Base-by-base conservation (phyloP, 2,113 vertebrate genomes). In the Vidua chalybeata region DNA sequence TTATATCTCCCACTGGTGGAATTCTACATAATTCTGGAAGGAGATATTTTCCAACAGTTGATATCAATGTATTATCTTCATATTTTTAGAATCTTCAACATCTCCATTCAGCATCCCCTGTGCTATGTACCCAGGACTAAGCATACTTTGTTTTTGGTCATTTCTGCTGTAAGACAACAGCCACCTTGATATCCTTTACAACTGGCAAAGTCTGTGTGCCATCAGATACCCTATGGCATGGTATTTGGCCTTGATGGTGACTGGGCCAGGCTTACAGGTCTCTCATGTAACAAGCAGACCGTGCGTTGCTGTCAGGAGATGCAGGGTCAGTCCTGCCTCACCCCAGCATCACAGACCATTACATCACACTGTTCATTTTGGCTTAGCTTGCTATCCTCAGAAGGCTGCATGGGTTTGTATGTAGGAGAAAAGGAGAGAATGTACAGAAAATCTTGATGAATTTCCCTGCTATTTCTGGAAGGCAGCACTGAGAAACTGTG, bases 391-490 rank as follows among this genome's bases (percentile, higher is more conserved):
- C 46, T 80, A 48, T 84, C 61, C 93, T 63, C 52, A 75, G 69
- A 78, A 91, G 64, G 73, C 82, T 88, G 59, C 49, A 90, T 64
- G 72, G 39, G 21, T 92, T 93, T 95, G 76, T 43, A 90, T 35
- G 41, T 93, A 84, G 88, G 82, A 87, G 74, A 87, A 93, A 89
- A 87, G 72, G 41, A 83, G 89, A 94, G 58, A 85, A 85, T 33
- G 72, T 92, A 73, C 93, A 97, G 84, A 93, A 92, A 96, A 66
- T n/a, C 63, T 77, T 94, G 96, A 94, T 1, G 31, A 97, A 91
- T 95, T 97, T 71, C 73, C 81, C 56, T 93, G 74, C 84, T 97
- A 94, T 97, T 97, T 96, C 94, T 97, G 92, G 87, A 95, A 96
- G 51, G 89, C 71, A 81, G 84, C 93, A 87, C 55, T 77, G 88